Evolutionary conservation across 1,140 invertebrate species (phyloP).

Genomic region (Papilio machaon): DNA sequence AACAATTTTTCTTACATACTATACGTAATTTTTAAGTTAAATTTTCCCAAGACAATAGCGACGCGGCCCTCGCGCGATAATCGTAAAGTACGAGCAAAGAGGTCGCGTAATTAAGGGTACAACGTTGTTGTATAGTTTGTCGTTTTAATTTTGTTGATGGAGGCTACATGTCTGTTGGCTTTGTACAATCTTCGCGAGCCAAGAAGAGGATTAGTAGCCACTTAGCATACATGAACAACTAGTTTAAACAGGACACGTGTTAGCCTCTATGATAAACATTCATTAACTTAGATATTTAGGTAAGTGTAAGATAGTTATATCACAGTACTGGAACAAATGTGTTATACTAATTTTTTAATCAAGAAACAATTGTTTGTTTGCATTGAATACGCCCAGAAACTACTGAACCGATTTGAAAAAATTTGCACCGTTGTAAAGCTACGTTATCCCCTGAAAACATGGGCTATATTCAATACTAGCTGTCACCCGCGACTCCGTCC

Average conservation of each 20-base stretch:
- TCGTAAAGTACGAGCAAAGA: conserved; percentile 19
- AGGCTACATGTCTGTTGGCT: conserved; percentile 13
- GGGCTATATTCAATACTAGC: too few species aligned
- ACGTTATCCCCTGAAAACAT: too few species aligned
- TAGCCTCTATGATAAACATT: background rate
- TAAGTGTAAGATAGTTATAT: background rate
- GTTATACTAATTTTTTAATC: background rate
- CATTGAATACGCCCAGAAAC: too few species aligned
- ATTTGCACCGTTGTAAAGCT: too few species aligned
- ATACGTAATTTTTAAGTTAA: background rate
- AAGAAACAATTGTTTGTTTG: too few species aligned
- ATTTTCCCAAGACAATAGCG: background rate
- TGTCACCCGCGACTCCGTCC: too few species aligned
- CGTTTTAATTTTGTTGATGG: conserved; percentile 25
- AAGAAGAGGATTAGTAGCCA: conserved; percentile 5
- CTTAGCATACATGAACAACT: conserved; percentile 1
- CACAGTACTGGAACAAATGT: background rate
- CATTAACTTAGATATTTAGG: background rate
- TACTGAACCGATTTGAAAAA: background rate
- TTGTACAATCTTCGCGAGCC: conserved; percentile 11
- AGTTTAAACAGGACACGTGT: conserved; percentile 10
- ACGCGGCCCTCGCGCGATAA: conserved; percentile 13
- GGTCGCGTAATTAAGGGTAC: conserved; percentile 18
- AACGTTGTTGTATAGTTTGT: conserved; percentile 17
- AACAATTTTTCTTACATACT: background rate